Base-by-base conservation (phyloP, 53 echinoderm and acorn worm species). In the Mesocentrotus franciscanus region DNA sequence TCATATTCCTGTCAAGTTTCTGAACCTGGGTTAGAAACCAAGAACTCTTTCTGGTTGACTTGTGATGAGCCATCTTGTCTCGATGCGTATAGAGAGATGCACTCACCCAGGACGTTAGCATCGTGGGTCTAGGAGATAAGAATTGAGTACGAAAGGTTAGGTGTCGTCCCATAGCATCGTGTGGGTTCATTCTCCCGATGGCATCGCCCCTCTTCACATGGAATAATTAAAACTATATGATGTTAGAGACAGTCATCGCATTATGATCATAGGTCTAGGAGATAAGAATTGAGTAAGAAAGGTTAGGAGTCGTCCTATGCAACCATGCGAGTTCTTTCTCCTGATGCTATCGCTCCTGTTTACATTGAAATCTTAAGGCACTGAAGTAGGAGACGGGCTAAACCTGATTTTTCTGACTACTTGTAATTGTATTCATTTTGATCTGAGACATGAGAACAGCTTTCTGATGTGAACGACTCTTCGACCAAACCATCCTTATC, bases 41-140 rank as follows among this genome's bases (percentile, higher is more conserved):
- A 84, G 16, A 22, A 39, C 10, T 87, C 57, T 87, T n/a, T 87
- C n/a, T 26, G 58, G 87, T n/a, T 87, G 87, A 87, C 58, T 56
- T 56, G 29, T 58, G 57, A 87, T 57, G 87, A 87, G 87, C 87
- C 87, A 87, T 58, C 87, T 58, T 57, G 56, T 87, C 87, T 87
- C 57, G 56, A 87, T 87, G 87, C 57, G 87, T 87, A n/a, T n/a
- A 27, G 26, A 59, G 87, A 27, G 58, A 27, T 56, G 87, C 87
- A 87, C n/a, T 87, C 87, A 87, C 10, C 87, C 87, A 87, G 87
- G 87, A 58, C 87, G n/a, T 87, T n/a, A 58, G n/a, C n/a, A 26
- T 10, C n/a, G 57, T 56, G 87, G 87, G 57, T 27, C 87, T n/a
- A 56, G 87, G 59, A 87, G 87, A 87, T 87, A 87, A 87, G 87